These are phyloP conservation scores for Lophotis ruficrista DNA, from an alignment of 2,113 vertebrate species.

Conservation along the genomic window DNA sequence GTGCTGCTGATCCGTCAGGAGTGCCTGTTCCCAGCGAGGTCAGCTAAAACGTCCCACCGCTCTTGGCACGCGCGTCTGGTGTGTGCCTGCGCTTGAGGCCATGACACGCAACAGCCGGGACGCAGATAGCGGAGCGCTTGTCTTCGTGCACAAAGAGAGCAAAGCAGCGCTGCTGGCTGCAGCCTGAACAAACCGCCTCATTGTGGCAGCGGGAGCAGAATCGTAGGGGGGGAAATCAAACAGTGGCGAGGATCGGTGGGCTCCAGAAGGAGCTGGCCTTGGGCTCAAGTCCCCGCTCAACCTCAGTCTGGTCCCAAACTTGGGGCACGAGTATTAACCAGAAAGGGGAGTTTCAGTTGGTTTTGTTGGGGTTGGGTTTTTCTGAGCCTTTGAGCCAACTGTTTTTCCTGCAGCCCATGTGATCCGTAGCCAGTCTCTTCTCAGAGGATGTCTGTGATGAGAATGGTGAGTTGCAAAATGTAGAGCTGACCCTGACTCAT, in stretches of 20 bases:
- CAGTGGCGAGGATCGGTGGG: not conserved
- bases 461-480: conserved; percentile 43
- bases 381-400: not conserved
- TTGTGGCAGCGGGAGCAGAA: not conserved
- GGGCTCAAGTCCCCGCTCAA: not conserved
- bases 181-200: not conserved
- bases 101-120: fast-evolving
- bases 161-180: not conserved
- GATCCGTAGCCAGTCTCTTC: not conserved
- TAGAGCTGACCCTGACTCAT: conserved; percentile 51
- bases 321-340: not conserved
- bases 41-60: fast-evolving
- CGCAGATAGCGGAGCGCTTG: not conserved
- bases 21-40: not conserved
- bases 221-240: not conserved
- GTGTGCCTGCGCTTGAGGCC: not conserved
- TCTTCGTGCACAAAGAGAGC: not conserved
- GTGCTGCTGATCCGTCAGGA: not conserved
- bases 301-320: not conserved
- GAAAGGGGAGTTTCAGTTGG: not conserved
- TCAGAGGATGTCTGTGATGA: not conserved
- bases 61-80: not conserved
- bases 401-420: not conserved
- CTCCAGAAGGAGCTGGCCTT: not conserved
- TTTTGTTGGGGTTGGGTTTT: too few species aligned